phyloP scores from a whole-genome alignment of 2,113 vertebrate genomes.

The Passer domesticus region DNA sequence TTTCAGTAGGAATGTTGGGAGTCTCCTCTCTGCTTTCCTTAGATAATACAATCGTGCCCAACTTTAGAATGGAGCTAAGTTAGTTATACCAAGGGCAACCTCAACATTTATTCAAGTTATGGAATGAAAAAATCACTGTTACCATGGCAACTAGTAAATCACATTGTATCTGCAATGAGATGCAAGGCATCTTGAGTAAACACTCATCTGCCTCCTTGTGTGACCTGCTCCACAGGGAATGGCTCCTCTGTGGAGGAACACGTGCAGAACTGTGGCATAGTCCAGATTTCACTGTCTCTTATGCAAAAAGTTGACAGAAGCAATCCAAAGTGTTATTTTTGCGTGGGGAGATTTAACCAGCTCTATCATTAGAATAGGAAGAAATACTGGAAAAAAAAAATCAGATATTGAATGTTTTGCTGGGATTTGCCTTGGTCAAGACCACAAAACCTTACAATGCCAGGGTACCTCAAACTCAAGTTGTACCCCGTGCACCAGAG shows the following conservation, averaged over 20 bases:
- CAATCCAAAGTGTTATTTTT: not conserved
- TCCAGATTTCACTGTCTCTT: not conserved
- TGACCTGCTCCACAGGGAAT: slow-evolving; percentile 26
- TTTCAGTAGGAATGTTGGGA: not conserved
- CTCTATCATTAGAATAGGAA: not conserved
- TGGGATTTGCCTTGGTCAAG: not conserved
- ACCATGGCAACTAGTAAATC: slow-evolving; percentile 59
- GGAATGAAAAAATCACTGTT: slow-evolving; percentile 64
- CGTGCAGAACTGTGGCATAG: not conserved
- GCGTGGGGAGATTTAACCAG: not conserved
- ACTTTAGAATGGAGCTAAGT: slow-evolving; percentile 35
- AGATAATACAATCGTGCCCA: not conserved
- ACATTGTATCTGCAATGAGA: slow-evolving; percentile 48
- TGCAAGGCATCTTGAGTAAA: slow-evolving; percentile 58
- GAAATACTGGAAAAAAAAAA: not conserved
- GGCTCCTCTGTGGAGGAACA: not conserved
- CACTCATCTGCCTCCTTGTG: not conserved
- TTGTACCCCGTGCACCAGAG: not conserved
- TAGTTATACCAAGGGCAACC: slow-evolving; percentile 36
- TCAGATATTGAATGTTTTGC: not conserved
- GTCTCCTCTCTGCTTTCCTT: not conserved
- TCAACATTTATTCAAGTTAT: slow-evolving; percentile 60
- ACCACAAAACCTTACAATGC: not conserved
- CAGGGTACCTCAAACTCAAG: not conserved
- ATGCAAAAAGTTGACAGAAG: not conserved